Conservation (phyloP, 1,140 invertebrate species). For the Lasaia peninsularis region DNA sequence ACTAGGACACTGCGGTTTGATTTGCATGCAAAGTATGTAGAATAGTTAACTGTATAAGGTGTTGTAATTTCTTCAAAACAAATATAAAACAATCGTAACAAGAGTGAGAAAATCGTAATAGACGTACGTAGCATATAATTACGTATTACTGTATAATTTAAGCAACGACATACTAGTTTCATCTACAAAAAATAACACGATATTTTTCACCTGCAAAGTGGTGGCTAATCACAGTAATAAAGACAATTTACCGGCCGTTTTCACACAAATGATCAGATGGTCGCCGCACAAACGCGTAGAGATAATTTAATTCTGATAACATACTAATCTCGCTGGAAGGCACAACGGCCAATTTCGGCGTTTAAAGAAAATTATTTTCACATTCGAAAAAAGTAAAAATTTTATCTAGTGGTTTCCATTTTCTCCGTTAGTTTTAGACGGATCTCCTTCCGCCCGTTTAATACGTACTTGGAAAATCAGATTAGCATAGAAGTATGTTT, state of each 20-base stretch:
- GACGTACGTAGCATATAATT: background rate
- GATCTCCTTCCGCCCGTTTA: too few relatives aligned
- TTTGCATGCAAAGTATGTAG: background rate
- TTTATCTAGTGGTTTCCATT: slow-evolving; percentile 19
- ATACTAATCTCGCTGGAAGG: slow-evolving; percentile 37
- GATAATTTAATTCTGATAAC: slow-evolving; percentile 66
- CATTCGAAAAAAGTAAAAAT: slow-evolving; percentile 47
- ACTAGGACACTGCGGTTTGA: background rate
- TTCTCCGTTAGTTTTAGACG: too few relatives aligned
- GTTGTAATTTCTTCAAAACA: background rate
- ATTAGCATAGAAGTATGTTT: too few relatives aligned
- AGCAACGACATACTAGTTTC: background rate
- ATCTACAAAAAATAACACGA: slow-evolving; percentile 12
- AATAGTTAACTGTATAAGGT: background rate
- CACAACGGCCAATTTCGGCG: slow-evolving; percentile 44
- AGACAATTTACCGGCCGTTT: slow-evolving; percentile 33
- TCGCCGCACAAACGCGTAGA: slow-evolving; percentile 38
- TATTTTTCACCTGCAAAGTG: slow-evolving; percentile 18
- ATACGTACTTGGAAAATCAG: too few relatives aligned
- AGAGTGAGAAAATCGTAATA: background rate
- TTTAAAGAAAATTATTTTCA: slow-evolving; percentile 50
- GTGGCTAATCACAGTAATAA: slow-evolving; percentile 33
- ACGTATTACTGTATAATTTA: background rate
- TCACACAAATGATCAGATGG: slow-evolving; percentile 48
- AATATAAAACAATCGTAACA: slow-evolving; percentile 2